Percentiles rank a stretch among this genome's conserved stretches.
phyloP scores from a whole-genome alignment of 2,113 vertebrate genomes.

The Cyprinus carpio region DNA sequence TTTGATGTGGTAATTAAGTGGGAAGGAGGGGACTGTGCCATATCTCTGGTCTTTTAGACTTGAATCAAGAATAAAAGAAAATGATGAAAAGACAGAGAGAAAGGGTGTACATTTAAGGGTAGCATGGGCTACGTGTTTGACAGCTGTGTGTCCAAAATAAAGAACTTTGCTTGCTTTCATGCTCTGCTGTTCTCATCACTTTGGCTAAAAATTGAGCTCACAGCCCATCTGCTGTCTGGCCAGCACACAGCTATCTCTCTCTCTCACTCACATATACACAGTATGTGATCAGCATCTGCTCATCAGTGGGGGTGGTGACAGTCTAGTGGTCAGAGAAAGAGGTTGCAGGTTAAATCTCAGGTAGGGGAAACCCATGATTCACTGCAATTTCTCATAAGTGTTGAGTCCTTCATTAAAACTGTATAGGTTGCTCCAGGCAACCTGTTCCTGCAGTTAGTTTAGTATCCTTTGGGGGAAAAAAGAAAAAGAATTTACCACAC shows the following conservation, averaged over 20 bases:
- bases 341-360: not conserved
- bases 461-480: not conserved
- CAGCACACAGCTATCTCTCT: not conserved
- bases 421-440: not conserved
- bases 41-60: not conserved
- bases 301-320: not conserved
- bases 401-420: not conserved
- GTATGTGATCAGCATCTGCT: conserved; percentile 4
- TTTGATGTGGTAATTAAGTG: conserved; percentile 4
- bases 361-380: not conserved
- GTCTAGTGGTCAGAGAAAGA: not conserved
- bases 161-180: conserved; percentile 16
- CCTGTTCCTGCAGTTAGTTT: not conserved
- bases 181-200: not conserved
- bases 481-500: not conserved
- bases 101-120: not conserved
- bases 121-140: not conserved
- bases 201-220: conserved; percentile 3
- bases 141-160: not conserved
- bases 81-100: not conserved
- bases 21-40: not conserved
- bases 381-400: not conserved
- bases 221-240: not conserved
- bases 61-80: not conserved
- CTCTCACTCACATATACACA: not conserved